Conservation (phyloP, 1,140 invertebrate genomes). For the Meloidogyne floridensis region DNA sequence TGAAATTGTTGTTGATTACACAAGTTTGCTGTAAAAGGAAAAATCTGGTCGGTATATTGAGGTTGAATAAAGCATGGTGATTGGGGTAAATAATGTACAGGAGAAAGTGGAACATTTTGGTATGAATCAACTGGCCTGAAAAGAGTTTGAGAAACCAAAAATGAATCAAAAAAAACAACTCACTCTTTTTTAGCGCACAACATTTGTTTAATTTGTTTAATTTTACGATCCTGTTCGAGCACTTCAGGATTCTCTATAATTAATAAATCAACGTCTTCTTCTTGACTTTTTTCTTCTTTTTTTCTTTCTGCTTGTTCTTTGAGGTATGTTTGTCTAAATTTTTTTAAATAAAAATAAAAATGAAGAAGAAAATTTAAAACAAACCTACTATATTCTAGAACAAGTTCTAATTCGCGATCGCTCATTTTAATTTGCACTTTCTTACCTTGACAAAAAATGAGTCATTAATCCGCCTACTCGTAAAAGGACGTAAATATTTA, state of each 20-base stretch:
- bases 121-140: slow-evolving; percentile 16
- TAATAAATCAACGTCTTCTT: slow-evolving; percentile 35
- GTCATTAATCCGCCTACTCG: no score
- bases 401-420: neutral
- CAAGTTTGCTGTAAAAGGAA: neutral
- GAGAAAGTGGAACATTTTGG: slow-evolving; percentile 18
- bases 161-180: neutral
- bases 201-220: slow-evolving; percentile 44
- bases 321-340: slow-evolving; percentile 33
- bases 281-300: neutral
- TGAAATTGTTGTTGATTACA: neutral
- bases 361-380: neutral
- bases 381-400: slow-evolving; percentile 1
- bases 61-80: slow-evolving; percentile 13
- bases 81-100: neutral
- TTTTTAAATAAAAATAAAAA: no score
- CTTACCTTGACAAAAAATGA: no score
- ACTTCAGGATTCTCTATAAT: slow-evolving; percentile 37
- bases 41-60: neutral
- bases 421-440: neutral
- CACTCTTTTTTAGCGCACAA: slow-evolving; percentile 12
- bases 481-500: no score
- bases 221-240: slow-evolving; percentile 36
- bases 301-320: slow-evolving; percentile 32
- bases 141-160: neutral